Base-by-base conservation (phyloP, 2,888 invertebrate genomes). In the Limnephilus auricula region DNA sequence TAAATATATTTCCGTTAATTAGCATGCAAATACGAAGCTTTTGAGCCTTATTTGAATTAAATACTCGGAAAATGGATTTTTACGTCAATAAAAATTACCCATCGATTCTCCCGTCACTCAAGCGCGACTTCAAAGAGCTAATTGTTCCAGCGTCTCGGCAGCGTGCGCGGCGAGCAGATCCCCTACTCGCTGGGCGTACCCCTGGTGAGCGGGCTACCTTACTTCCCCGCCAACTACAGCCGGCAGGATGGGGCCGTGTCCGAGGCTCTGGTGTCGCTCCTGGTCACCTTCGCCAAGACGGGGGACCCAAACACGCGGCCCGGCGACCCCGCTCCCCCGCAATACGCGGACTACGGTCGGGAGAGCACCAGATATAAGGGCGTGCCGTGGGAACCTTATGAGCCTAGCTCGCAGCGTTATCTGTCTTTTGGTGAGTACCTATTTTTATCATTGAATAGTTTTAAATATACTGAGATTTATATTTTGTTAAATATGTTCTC, bases 281-380 rank as follows among this genome's bases (percentile, higher is more conserved):
- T 98, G 94, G 97, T 98, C 45, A 98, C 98, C 94, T 98, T 98
- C 94, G 98, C 97, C 83, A 98, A 98, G 95, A 97, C 97, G 90
- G 98, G 98, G 0, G 97, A 97, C 94, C 97, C 97, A 2, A 97
- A 97, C 94, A 96, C 96, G 0, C 89, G 83, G 91, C 96, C 96
- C 6, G 96, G 96, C 93, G 95, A 95, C 92, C 95, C 96, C 92
- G 88, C 90, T 18, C 93, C 96, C 93, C 94, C 94, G 92, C 94
- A 93, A 90, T 94, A 95, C 93, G 95, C 95, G 45, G 97, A 97
- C 94, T 97, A 96, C 93, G 96, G 96, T 0, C 95, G 96, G 93
- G 96, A 97, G 95, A 95, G 97, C 94, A 95, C 96, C 93, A 94
- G 97, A 86, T 97, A 97, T 93, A 95, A 96, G 85, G 96, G 96